These are phyloP conservation scores for Hippopotamus amphibius DNA, from an alignment of 2,113 vertebrate genomes.

Conservation along the genomic window DNA sequence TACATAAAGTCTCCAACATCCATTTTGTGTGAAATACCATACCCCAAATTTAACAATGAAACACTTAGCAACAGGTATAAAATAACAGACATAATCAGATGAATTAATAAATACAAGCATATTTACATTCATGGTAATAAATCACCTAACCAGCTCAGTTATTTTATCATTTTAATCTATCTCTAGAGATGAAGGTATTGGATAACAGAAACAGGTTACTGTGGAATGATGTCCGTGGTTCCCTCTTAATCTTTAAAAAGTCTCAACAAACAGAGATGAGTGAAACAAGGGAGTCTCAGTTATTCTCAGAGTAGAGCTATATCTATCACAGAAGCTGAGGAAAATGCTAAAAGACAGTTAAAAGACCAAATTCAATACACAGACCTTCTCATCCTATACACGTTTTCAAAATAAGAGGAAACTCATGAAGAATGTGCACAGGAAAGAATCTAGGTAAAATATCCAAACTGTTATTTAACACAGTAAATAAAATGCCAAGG, in stretches of 20 bases:
- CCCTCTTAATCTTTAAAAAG: not conserved
- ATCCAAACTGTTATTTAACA: not conserved
- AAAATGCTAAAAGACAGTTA: not conserved
- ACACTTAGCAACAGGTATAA: not conserved
- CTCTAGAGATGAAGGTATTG: rapidly evolving
- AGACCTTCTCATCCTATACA: rapidly evolving
- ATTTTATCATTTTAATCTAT: not conserved
- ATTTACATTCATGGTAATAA: not conserved
- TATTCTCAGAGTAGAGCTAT: not conserved
- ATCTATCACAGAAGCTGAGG: not conserved
- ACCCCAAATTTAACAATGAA: not conserved
- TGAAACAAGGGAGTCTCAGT: rapidly evolving
- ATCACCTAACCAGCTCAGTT: not conserved
- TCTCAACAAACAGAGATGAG: not conserved
- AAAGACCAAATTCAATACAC: not conserved
- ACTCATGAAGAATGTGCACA: not conserved
- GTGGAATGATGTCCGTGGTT: rapidly evolving
- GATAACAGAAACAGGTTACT: not conserved
- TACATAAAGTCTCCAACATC: conserved; percentile 28
- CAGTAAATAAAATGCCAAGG: not conserved
- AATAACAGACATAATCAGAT: not conserved
- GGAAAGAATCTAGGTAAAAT: not conserved
- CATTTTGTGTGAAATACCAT: not conserved
- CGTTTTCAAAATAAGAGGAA: not conserved
- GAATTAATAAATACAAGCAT: not conserved